Percentiles rank a stretch among this genome's conserved stretches.
Conservation (phyloP, 2,113 vertebrate genomes). For the Puntigrus tetrazona region DNA sequence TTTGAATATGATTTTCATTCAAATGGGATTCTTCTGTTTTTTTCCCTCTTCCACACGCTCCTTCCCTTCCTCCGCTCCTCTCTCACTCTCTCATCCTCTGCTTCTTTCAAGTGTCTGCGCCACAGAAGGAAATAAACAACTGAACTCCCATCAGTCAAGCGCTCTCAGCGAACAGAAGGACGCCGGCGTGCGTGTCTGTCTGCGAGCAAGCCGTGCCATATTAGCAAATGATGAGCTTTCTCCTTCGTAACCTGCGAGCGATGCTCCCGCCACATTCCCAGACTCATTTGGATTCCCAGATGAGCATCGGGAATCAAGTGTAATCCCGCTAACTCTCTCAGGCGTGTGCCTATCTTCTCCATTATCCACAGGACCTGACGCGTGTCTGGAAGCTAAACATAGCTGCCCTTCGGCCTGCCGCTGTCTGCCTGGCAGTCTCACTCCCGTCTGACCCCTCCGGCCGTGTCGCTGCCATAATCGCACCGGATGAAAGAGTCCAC, state of each 20-base stretch:
- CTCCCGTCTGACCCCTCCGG: slow-evolving; percentile 5
- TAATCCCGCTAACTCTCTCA: slow-evolving; percentile 36
- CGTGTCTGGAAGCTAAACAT: slow-evolving; percentile 41
- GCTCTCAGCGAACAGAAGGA: slow-evolving; percentile 27
- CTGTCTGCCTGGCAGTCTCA: slow-evolving; percentile 14
- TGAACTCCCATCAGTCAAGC: slow-evolving; percentile 27
- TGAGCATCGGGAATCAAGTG: slow-evolving; percentile 4
- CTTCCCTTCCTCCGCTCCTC: background rate
- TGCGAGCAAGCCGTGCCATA: background rate
- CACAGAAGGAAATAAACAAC: slow-evolving; percentile 12
- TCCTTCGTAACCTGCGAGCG: slow-evolving; percentile 13
- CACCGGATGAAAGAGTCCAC: background rate
- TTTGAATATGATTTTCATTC: slow-evolving; percentile 47
- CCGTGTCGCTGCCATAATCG: background rate
- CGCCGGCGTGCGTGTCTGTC: background rate
- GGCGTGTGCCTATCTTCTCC: background rate
- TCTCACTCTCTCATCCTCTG: slow-evolving; percentile 1
- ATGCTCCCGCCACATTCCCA: background rate
- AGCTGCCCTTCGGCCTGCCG: background rate
- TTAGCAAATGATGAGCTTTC: slow-evolving; percentile 22
- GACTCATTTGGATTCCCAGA: slow-evolving; percentile 25
- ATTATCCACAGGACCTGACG: slow-evolving; percentile 7
- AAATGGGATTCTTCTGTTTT: slow-evolving; percentile 26
- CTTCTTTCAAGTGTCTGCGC: slow-evolving; percentile 24
- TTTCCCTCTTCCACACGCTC: background rate